Conservation (phyloP, 2,888 invertebrate genomes). For the Ommatoiulus sabulosus region DNA sequence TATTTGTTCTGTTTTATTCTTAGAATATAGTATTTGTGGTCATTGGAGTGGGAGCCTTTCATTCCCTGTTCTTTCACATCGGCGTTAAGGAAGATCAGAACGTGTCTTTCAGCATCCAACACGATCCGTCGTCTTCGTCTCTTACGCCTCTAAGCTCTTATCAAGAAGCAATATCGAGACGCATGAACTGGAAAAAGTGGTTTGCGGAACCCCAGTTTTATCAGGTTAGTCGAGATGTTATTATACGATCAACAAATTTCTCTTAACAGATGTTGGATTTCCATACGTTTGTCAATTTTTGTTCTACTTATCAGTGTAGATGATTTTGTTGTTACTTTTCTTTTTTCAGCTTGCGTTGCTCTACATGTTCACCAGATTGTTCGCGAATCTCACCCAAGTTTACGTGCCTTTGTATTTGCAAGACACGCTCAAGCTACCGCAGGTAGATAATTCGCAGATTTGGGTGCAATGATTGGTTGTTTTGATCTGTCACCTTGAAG, state of each 20-base stretch:
- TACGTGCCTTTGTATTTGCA: constrained; percentile 90
- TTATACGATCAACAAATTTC: no score
- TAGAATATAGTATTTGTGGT: constrained; percentile 64
- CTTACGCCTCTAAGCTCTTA: not conserved
- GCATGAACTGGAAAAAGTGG: constrained; percentile 64
- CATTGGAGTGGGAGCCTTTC: constrained; percentile 62
- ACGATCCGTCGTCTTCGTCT: not conserved
- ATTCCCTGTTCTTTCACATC: constrained; percentile 64
- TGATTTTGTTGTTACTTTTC: no score
- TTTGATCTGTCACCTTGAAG: no score
- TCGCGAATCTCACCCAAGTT: constrained; percentile 86
- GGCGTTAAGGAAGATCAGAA: constrained; percentile 60
- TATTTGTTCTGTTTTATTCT: constrained; percentile 52
- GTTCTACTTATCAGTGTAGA: no score
- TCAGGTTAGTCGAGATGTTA: constrained; percentile 62
- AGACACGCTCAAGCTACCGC: constrained; percentile 68
- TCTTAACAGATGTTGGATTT: no score
- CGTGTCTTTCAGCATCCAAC: not conserved
- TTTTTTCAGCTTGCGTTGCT: constrained; percentile 77
- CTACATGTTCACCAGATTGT: constrained; percentile 89
- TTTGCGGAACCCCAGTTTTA: constrained; percentile 64
- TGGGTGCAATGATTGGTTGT: no score
- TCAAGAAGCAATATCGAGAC: not conserved
- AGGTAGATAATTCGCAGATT: constrained; percentile 26
- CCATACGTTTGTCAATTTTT: no score